These are phyloP conservation scores for Chlorodrepanis virens DNA, from an alignment of 2,113 vertebrate species.

Conservation along the genomic window DNA sequence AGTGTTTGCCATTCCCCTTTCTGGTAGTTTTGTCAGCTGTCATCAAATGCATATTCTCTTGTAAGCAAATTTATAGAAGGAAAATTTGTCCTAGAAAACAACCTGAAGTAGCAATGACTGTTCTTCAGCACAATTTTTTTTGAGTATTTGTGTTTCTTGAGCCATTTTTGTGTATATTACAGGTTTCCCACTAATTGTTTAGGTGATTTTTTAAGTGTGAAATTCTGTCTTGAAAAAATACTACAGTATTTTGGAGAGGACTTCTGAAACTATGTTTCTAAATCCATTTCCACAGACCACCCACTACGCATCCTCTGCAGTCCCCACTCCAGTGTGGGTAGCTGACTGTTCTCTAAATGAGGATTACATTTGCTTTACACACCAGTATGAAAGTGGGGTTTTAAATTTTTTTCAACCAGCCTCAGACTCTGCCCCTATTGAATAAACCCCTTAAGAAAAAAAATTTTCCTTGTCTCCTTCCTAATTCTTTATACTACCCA, in stretches of 20 bases:
- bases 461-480: background rate
- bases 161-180: accelerated
- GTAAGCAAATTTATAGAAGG: background rate
- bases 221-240: background rate
- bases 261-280: background rate
- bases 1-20: background rate
- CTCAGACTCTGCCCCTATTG: background rate
- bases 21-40: background rate
- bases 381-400: background rate
- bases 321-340: background rate
- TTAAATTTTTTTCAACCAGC: no score
- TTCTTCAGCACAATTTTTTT: background rate
- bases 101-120: background rate
- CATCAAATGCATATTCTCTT: background rate
- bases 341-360: background rate
- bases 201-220: background rate
- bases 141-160: background rate
- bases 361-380: background rate
- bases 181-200: background rate
- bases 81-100: background rate
- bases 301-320: background rate
- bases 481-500: background rate
- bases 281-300: background rate
- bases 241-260: background rate
- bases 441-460: background rate